Percentiles rank a stretch among this genome's conserved stretches.
Conservation (phyloP, 2,888 invertebrate species). For the Plusia festucae region DNA sequence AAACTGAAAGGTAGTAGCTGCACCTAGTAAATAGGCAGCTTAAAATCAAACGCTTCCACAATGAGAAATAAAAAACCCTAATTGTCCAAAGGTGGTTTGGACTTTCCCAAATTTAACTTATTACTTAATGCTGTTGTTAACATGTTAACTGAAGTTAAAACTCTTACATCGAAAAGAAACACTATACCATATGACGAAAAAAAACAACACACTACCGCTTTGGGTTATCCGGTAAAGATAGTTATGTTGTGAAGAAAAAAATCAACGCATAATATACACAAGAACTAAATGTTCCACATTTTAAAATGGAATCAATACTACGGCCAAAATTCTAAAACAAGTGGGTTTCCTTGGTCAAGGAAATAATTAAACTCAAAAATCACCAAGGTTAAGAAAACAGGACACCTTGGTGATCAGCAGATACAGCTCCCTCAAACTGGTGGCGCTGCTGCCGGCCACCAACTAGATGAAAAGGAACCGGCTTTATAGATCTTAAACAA, state of each 20-base stretch:
- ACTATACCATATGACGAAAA: background rate
- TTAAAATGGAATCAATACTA: too few relatives aligned
- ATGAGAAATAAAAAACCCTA: background rate
- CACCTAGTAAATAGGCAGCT: background rate
- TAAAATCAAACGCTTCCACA: background rate
- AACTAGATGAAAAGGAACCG: background rate
- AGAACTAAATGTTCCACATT: too few relatives aligned
- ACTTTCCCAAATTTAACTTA: background rate
- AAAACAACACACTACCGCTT: background rate
- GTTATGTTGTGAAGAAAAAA: background rate
- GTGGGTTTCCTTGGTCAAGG: too few relatives aligned
- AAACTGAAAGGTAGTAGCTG: background rate
- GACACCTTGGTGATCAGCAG: too few relatives aligned
- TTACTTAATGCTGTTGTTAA: background rate
- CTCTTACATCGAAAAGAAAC: background rate
- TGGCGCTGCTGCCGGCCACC: slow-evolving; percentile 3
- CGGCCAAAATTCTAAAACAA: too few relatives aligned
- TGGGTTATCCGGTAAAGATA: background rate
- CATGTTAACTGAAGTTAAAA: too few relatives aligned
- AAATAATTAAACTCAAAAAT: background rate
- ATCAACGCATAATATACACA: too few relatives aligned
- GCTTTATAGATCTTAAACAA: background rate
- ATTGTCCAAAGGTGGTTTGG: background rate
- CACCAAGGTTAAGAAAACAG: too few relatives aligned
- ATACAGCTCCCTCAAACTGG: background rate